Percentiles rank a stretch among this genome's conserved stretches.
Conservation (phyloP, 2,113 vertebrate species). For the Struthidea cinerea region DNA sequence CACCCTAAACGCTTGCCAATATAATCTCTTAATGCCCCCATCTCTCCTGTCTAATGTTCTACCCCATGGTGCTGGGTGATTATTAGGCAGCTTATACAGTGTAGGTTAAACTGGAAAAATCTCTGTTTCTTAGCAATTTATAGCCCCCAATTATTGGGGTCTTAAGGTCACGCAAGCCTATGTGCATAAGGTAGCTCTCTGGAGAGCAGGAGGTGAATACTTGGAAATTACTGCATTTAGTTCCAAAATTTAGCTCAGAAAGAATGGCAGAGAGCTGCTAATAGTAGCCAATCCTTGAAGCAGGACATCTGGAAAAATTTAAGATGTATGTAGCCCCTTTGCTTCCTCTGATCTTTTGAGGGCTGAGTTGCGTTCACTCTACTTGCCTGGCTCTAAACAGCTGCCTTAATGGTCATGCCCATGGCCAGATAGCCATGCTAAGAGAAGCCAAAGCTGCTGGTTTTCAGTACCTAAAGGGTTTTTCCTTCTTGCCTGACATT, state of each 20-base stretch:
- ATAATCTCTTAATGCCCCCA: neutral
- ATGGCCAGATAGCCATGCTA: neutral
- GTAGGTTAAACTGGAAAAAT: neutral
- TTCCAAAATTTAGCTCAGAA: neutral
- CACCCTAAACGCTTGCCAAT: neutral
- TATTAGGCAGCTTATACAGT: neutral
- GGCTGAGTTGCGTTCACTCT: neutral
- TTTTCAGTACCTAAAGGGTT: neutral
- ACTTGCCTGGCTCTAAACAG: neutral
- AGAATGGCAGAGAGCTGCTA: neutral
- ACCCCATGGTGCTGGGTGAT: neutral
- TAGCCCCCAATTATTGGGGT: neutral
- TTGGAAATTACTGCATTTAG: neutral
- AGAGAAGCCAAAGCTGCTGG: neutral
- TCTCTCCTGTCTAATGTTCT: neutral
- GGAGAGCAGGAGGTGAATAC: neutral
- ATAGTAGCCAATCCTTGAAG: neutral
- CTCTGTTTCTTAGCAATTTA: neutral
- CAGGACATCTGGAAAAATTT: neutral
- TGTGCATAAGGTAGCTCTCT: neutral
- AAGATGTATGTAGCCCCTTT: neutral
- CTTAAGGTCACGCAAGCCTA: neutral
- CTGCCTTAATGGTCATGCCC: neutral
- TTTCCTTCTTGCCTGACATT: neutral
- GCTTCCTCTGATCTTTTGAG: neutral